Percentiles rank a stretch among this genome's conserved stretches.
Evolutionary conservation across 2,797 vertebrate species (phyloP).

Genomic region (Propithecus deckenii): DNA sequence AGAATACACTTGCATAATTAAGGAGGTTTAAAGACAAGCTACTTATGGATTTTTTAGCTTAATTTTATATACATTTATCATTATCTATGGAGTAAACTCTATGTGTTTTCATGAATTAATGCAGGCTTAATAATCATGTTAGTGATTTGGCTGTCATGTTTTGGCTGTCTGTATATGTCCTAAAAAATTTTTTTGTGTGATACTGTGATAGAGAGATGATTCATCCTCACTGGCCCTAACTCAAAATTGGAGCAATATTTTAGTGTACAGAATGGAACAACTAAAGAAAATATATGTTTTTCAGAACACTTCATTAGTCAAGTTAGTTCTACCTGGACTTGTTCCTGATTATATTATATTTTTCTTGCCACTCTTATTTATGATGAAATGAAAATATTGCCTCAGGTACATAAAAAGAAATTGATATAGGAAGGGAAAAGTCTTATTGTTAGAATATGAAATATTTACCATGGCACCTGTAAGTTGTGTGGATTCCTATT

Average conservation of each 20-base stretch:
- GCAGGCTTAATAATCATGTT: background rate
- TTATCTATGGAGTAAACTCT: background rate
- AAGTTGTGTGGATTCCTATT: background rate
- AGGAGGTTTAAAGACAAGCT: background rate
- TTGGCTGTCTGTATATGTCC: background rate
- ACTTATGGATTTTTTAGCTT: background rate
- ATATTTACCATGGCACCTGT: constrained; percentile 38
- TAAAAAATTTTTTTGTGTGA: background rate
- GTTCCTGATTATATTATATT: constrained; percentile 36
- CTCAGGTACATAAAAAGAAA: constrained; percentile 36
- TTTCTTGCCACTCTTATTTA: constrained; percentile 58
- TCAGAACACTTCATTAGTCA: constrained; percentile 41
- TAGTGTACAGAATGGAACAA: background rate
- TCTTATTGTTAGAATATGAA: constrained; percentile 54
- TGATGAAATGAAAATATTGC: constrained; percentile 48
- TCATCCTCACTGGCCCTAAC: background rate
- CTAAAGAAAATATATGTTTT: constrained; percentile 4
- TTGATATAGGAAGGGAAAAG: background rate
- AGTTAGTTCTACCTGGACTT: background rate
- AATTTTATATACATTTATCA: background rate
- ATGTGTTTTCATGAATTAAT: background rate
- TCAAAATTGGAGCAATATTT: background rate
- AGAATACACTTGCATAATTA: background rate
- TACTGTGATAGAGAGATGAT: background rate
- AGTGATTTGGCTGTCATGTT: background rate